Base-by-base conservation (phyloP, 2,113 vertebrate genomes). In the Microcebus ravelobensis region DNA sequence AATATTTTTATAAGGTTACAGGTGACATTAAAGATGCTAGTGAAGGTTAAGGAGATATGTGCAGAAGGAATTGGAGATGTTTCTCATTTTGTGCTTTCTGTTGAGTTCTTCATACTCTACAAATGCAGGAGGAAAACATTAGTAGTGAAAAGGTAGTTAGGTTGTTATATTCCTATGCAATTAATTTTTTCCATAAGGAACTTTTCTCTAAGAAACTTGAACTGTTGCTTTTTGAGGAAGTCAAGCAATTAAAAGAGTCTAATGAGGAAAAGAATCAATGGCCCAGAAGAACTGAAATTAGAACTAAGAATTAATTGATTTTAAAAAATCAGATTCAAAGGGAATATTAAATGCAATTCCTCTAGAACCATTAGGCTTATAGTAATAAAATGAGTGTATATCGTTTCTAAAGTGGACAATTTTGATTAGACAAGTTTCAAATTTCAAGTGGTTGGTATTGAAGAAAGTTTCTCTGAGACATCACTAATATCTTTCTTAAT, bases 221-320 rank as follows among this genome's bases (percentile, higher is more conserved):
- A 95, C 48, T 74, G 36, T 93, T 97, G 74, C 80, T 90, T 87
- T 96, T 89, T 96, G 92, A 97, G 91, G 88, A 95, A 96, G 85
- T 95, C 83, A 95, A 98, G 94, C 97, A 93, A 97, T 97, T 97
- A 98, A 98, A 97, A 96, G 73, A 97, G 29, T 50, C 91, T 98
- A 98, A 98, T 98, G 97, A 98, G 97, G 95, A 97, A 97, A 98
- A 97, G 89, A 98, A 98, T 97, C 97, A 98, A 98, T 98, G 97
- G 94, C 95, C 93, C 97, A 96, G 95, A 98, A 98, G 93, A 98
- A 96, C 92, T 97, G 97, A 97, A 98, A 97, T 98, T 98, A 97
- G 95, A 98, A 97, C 98, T 98, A 97, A 98, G 97, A 97, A 98
- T 96, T 98, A 98, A 98, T 98, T 98, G 96, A 98, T 98, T 98